Percentiles rank a stretch among this genome's conserved stretches.
Conservation (phyloP, 1,140 invertebrate species). For the Stratiolaelaps scimitus region DNA sequence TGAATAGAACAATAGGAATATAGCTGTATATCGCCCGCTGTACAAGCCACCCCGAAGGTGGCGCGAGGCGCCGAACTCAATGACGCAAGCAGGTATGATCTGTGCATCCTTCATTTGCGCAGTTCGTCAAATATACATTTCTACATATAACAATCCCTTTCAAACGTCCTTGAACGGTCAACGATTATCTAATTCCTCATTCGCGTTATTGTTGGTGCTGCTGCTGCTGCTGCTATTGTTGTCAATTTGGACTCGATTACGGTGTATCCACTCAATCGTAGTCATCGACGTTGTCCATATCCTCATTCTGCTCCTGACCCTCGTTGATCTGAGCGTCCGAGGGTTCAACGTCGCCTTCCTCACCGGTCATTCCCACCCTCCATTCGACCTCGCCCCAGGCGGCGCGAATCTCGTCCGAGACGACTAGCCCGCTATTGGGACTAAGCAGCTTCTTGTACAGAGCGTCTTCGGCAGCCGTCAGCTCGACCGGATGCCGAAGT, state of each 20-base stretch:
- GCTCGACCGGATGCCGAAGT: not conserved
- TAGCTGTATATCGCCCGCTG: no score
- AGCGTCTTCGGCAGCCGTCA: not conserved
- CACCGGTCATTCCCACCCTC: not conserved
- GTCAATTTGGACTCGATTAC: not conserved
- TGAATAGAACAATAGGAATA: no score
- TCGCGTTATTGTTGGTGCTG: no score
- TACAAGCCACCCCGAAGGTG: no score
- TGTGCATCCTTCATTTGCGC: no score
- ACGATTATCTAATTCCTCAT: no score
- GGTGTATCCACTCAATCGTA: not conserved
- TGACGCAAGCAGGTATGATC: no score
- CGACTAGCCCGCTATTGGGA: not conserved
- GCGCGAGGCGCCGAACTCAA: no score
- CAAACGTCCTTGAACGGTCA: no score
- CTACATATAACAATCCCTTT: no score
- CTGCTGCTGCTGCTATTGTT: no score
- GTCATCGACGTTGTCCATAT: not conserved
- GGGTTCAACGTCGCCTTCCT: not conserved
- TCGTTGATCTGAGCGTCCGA: not conserved
- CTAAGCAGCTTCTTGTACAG: not conserved
- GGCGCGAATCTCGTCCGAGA: not conserved
- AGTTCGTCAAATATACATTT: no score
- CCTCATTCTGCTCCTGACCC: not conserved
- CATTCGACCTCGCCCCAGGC: constrained; percentile 13